phyloP scores from a whole-genome alignment of 2,113 vertebrate species.

The Hyaena hyaena region DNA sequence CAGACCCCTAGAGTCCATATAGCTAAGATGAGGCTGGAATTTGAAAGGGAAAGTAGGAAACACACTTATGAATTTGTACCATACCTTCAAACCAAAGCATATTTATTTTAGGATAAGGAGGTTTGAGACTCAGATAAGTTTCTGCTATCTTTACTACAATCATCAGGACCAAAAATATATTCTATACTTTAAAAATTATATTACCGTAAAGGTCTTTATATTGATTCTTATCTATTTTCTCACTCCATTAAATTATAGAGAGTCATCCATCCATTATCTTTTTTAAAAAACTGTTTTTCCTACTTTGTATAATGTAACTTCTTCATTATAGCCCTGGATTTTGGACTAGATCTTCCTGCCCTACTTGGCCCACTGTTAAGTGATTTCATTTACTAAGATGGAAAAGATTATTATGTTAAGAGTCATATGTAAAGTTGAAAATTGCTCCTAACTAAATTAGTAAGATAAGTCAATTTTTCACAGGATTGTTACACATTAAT shows the following conservation, averaged over 20 bases:
- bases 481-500: background rate
- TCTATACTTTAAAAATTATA: constrained; percentile 12
- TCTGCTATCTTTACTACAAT: constrained; percentile 1
- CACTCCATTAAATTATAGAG: constrained; percentile 26
- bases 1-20: background rate
- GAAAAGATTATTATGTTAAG: constrained; percentile 15
- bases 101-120: constrained; percentile 26
- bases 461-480: constrained; percentile 35
- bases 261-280: background rate
- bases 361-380: background rate
- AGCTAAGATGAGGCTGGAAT: background rate
- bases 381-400: constrained; percentile 25
- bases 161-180: constrained; percentile 2
- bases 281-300: background rate
- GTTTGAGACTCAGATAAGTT: background rate
- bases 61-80: background rate
- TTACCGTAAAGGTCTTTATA: constrained; percentile 10
- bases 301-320: background rate
- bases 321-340: constrained; percentile 4
- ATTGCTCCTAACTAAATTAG: background rate
- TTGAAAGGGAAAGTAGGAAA: background rate
- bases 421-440: background rate
- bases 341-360: background rate
- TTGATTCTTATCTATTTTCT: constrained; percentile 24
- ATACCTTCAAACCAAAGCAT: background rate